phyloP scores from a whole-genome alignment of 2,113 vertebrate species.

The Oreochromis aureus region DNA sequence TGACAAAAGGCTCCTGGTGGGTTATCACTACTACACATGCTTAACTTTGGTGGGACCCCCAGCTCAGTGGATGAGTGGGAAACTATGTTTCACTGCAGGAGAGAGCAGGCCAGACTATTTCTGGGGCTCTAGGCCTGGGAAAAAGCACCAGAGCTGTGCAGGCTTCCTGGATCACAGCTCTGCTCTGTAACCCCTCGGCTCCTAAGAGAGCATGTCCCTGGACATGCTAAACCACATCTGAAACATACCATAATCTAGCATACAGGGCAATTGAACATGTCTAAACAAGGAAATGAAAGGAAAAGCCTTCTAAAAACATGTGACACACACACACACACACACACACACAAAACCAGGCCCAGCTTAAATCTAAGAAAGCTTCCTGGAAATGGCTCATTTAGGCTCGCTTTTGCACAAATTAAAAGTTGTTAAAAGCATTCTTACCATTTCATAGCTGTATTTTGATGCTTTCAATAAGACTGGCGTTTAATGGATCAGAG shows the following conservation, averaged over 20 bases:
- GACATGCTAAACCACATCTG: conserved; percentile 39
- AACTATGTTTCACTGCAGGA: conserved; percentile 30
- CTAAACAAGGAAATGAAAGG: conserved; percentile 21
- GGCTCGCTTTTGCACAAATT: background rate
- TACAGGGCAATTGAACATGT: background rate
- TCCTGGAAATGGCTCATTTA: background rate
- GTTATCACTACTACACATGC: conserved; percentile 1
- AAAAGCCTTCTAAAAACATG: background rate
- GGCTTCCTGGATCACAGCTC: conserved; percentile 36
- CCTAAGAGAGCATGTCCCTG: conserved; percentile 31
- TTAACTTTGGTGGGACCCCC: conserved; percentile 29
- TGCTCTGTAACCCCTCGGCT: conserved; percentile 36
- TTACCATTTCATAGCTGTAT: background rate
- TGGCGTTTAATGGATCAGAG: background rate
- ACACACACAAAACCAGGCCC: background rate
- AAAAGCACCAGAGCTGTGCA: conserved; percentile 40
- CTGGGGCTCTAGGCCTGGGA: conserved; percentile 64
- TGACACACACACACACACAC: background rate
- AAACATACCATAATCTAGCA: conserved; percentile 15
- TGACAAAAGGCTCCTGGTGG: background rate
- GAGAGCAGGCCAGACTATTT: conserved; percentile 59
- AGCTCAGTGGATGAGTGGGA: conserved; percentile 45
- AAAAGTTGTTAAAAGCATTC: background rate
- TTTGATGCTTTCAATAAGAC: background rate
- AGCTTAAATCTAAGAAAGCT: background rate